Base-by-base conservation (phyloP, 2,797 vertebrate genomes). In the Microctenopoma stevenorrisi region DNA sequence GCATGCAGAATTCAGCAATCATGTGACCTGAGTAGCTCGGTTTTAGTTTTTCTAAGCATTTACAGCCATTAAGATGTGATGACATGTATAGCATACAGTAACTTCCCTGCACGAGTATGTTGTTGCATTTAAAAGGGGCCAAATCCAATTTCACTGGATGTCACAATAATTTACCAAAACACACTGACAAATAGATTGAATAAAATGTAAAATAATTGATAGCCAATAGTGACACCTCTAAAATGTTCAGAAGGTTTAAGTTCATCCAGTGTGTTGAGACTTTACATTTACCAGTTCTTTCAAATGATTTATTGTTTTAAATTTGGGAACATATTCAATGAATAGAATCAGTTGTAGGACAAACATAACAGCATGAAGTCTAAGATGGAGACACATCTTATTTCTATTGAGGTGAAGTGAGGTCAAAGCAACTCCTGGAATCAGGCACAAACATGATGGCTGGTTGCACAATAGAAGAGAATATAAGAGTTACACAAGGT, bases 1-100 rank as follows among this genome's bases (percentile, higher is more conserved):
- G 57, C 62, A 47, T 28, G 59, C 38, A 56, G 26, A 67, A 65
- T 55, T 49, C 42, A 53, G 35, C 33, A 66, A 60, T 69, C 50
- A 68, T 51, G 37, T 56, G 53, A 57, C n/a, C 28, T 12, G 40
- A 53, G 30, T 48, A 58, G 48, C 48, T 26, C 30, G 59, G 4
- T 33, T 33, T 33, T 33, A 30, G 5, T 30, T 5, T 61, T 60
- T 30, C 49, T 43, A 62, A 18, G 43, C 9, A 22, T 46, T 10
- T 7, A 62, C 30, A 50, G 3, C 12, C 14, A 61, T 25, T 15
- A 60, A 55, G 25, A 67, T 16, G 26, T 10, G 4, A 70, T 48
- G 52, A 37, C 16, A 6, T 42, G 4, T 14, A 42, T 0, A 14
- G 14, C 11, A 38, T 38, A 38, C 4, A 3, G 37, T n/a, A 50